These are phyloP conservation scores for Scytalopus superciliaris DNA, from an alignment of 2,113 vertebrate species.

Conservation along the genomic window DNA sequence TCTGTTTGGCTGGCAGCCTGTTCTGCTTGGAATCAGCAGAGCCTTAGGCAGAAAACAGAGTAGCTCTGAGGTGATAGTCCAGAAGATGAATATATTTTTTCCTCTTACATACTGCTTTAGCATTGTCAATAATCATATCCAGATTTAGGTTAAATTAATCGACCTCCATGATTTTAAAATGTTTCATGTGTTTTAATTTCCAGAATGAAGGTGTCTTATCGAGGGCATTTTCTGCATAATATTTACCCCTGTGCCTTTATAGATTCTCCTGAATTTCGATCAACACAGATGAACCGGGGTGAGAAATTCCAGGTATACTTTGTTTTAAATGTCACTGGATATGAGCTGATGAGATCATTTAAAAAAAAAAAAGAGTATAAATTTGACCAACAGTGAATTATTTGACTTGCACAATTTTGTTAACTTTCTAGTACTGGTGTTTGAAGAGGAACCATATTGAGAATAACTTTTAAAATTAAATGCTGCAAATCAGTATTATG, in stretches of 20 bases:
- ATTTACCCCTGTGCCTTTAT: conserved; percentile 98
- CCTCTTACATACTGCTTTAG: neutral
- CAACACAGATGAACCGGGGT: conserved; percentile 93
- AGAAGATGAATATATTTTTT: neutral
- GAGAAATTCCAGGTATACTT: conserved; percentile 94
- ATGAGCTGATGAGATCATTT: neutral
- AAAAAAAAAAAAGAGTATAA: neutral
- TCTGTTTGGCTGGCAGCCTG: neutral
- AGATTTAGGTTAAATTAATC: neutral
- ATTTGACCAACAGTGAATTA: neutral
- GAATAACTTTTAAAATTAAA: neutral
- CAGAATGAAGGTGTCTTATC: conserved; percentile 98
- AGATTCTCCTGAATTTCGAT: conserved; percentile 97
- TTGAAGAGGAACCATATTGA: neutral
- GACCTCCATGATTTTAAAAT: neutral
- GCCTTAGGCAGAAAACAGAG: neutral
- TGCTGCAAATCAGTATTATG: neutral
- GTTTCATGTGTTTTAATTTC: conserved; percentile 56
- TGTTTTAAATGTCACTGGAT: neutral
- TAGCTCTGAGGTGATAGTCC: neutral
- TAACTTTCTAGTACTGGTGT: neutral
- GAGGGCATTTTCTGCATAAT: conserved; percentile 98
- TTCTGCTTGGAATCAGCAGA: neutral
- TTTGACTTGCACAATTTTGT: neutral
- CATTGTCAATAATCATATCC: rapidly evolving